Conservation (phyloP, 2,888 invertebrate species). For the Antheraea assamensis region DNA sequence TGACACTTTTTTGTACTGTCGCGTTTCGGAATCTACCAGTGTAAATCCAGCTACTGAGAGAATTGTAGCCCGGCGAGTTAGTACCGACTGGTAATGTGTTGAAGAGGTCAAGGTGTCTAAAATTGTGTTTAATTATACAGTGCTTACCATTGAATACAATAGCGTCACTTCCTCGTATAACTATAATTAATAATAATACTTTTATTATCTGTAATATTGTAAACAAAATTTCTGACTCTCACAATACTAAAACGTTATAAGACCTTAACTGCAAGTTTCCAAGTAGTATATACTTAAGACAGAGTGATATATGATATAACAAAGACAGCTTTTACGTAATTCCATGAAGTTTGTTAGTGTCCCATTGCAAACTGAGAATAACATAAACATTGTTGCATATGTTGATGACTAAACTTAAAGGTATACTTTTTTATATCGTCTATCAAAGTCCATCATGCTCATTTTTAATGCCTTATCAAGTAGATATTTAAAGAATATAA, state of each 20-base stretch:
- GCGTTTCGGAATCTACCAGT: too few relatives aligned
- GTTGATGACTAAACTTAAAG: neutral
- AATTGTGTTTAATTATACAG: too few relatives aligned
- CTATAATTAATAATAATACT: too few relatives aligned
- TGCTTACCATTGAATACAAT: too few relatives aligned
- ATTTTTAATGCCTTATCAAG: neutral
- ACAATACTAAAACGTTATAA: neutral
- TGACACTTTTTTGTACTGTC: too few relatives aligned
- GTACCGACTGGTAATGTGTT: too few relatives aligned
- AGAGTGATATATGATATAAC: neutral
- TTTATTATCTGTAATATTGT: neutral
- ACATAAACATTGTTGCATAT: neutral
- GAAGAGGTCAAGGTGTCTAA: too few relatives aligned
- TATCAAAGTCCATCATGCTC: neutral
- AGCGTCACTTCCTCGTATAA: too few relatives aligned
- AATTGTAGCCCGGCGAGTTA: too few relatives aligned
- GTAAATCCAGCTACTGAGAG: too few relatives aligned
- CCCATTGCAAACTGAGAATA: neutral
- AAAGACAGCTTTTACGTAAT: constrained; percentile 20
- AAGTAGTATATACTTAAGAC: neutral
- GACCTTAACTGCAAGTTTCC: neutral
- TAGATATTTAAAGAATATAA: too few relatives aligned
- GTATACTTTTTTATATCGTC: neutral
- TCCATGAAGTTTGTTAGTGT: constrained; percentile 15
- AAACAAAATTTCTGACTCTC: neutral